Base-by-base conservation (phyloP, 2,888 invertebrate species). In the Marasmarcha lunaedactyla region DNA sequence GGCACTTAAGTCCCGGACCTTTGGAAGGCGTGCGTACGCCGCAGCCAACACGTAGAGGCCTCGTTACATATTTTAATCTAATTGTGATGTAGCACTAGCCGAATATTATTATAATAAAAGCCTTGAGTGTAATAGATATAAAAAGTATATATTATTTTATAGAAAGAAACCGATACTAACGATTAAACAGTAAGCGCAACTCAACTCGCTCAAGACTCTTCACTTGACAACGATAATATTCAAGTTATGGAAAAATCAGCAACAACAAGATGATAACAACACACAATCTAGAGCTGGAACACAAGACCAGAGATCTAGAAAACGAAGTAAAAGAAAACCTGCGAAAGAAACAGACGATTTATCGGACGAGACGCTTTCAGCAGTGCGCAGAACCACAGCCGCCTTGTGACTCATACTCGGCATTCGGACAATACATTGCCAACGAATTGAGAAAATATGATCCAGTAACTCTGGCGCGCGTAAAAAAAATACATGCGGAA, bases 311-410 rank as follows among this genome's bases (percentile, higher is more conserved):
- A 38, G 39, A 39, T 36, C 42, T 25, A 40, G 26, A 37, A 48
- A 46, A 39, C 43, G 34, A 46, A 44, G 25, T 39, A 46, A 45
- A 48, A 47, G 47, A 47, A 44, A 10, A 25, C 26, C 26, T 7
- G 26, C 26, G 43, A 39, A 50, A 50, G 37, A 47, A 48, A 50
- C 45, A 40, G 47, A 48, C 33, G 47, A 48, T 27, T 45, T 52
- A 50, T 40, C 54, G 44, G 51, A 51, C 45, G 48, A 51, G 39
- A 40, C 52, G 37, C 33, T 51, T 47, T 48, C 51, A 14, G 51
- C 51, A 37, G 51, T 25, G 26, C 26, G 10, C 26, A 25, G 26
- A 46, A 48, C 44, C 37, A 48, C 46, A 47, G 44, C 26, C 26
- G 26, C 26, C 26, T 25, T 25, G 26, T 25, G 47, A 48, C 42